A percentile compares a stretch with the other conserved stretches of the same genome.
Evolutionary conservation across 1,140 invertebrate species (phyloP).

Genomic region (Hyphantria cunea): DNA sequence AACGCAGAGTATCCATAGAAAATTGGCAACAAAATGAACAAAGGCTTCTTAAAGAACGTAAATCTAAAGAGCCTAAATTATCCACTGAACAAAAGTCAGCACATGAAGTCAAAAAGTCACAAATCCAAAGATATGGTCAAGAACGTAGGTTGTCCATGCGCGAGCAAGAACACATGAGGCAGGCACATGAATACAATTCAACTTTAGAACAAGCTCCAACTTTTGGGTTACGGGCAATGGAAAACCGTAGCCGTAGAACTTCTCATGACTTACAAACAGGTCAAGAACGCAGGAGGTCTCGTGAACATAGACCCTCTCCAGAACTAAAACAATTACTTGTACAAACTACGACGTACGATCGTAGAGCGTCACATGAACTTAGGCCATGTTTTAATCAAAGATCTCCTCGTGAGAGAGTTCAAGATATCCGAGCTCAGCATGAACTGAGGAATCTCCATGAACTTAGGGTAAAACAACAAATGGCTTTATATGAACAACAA

Average conservation of each 20-base stretch:
- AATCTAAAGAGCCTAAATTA: not conserved
- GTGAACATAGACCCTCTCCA: not conserved
- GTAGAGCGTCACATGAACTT: not conserved
- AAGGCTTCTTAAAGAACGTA: conserved; percentile 6
- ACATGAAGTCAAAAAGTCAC: not conserved
- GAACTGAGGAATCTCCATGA: not conserved
- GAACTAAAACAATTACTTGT: conserved; percentile 2
- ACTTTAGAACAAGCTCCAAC: not conserved
- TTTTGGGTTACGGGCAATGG: not conserved
- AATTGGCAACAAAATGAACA: conserved; percentile 8
- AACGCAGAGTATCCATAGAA: not conserved
- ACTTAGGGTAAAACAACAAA: not conserved
- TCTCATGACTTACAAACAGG: not conserved
- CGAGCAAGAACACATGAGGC: not conserved
- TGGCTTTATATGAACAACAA: too few species aligned
- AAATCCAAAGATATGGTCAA: not conserved
- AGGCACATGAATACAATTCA: too few species aligned
- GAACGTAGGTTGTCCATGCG: not conserved
- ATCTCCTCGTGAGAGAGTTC: conserved; percentile 1
- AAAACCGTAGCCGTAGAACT: not conserved
- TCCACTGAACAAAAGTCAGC: not conserved
- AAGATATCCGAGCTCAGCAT: not conserved
- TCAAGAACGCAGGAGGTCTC: not conserved
- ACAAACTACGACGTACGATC: not conserved
- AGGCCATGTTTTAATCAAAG: not conserved